These are phyloP conservation scores for Pyrrhosoma nymphula DNA, from an alignment of 2,888 invertebrate genomes.

Conservation along the genomic window DNA sequence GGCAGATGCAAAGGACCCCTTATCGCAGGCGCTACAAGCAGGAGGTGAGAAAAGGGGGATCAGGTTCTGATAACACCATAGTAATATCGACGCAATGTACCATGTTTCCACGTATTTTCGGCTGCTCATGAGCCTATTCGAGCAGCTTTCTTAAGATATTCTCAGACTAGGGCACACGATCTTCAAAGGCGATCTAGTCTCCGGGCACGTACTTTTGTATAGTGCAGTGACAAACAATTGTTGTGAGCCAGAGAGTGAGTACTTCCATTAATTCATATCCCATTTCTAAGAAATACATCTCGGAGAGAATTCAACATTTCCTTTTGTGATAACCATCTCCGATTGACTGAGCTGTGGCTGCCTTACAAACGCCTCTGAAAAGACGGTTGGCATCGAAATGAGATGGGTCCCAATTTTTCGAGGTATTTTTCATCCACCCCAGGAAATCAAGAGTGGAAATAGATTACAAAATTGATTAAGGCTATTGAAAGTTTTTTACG, in stretches of 20 bases:
- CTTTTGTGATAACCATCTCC: background rate
- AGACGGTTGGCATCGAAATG: background rate
- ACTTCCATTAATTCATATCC: background rate
- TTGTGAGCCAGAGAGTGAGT: background rate
- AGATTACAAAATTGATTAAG: too few relatives aligned
- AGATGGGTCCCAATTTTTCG: background rate
- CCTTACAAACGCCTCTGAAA: background rate
- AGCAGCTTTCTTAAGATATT: background rate
- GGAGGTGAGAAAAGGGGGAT: too few relatives aligned
- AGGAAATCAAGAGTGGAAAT: too few relatives aligned
- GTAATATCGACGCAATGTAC: too few relatives aligned
- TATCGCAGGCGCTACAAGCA: too few relatives aligned
- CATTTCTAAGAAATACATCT: background rate
- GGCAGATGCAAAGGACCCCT: too few relatives aligned
- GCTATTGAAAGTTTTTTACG: too few relatives aligned
- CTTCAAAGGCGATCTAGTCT: background rate
- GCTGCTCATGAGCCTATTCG: background rate
- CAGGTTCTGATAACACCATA: too few relatives aligned
- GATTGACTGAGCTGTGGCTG: background rate
- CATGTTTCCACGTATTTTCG: too few relatives aligned
- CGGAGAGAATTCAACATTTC: background rate
- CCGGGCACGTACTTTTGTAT: background rate
- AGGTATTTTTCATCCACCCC: too few relatives aligned
- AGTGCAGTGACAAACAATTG: background rate
- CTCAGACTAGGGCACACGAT: background rate